Evolutionary conservation across 2,113 vertebrate species (phyloP).

Genomic region (Lophura nycthemera): DNA sequence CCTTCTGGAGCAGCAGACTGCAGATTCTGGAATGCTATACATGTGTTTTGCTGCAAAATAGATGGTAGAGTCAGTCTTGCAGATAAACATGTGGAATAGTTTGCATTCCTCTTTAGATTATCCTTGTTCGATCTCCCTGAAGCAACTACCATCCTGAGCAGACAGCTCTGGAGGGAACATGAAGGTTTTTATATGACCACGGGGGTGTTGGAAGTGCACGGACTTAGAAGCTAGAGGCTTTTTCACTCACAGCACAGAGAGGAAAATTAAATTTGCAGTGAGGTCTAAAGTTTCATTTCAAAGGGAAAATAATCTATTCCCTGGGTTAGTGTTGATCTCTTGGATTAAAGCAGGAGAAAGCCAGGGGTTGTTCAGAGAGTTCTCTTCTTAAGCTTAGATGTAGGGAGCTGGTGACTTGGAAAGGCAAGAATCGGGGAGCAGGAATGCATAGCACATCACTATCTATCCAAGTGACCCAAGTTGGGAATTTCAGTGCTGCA

Average conservation of each 20-base stretch:
- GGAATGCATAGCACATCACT: background rate
- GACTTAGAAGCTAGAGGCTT: background rate
- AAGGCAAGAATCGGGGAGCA: background rate
- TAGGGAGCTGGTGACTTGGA: background rate
- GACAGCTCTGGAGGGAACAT: too few species aligned
- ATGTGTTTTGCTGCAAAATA: background rate
- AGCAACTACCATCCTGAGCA: background rate
- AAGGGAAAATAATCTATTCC: background rate
- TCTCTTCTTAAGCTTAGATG: background rate
- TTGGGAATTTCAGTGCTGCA: accelerated
- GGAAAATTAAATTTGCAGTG: background rate
- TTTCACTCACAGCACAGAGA: background rate
- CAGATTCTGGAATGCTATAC: background rate
- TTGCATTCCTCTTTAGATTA: background rate
- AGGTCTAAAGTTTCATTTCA: background rate
- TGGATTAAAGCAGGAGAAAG: background rate
- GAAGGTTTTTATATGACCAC: background rate
- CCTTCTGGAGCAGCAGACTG: background rate
- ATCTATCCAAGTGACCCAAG: background rate
- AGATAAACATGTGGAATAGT: background rate
- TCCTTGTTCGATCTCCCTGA: background rate
- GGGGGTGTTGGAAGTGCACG: background rate
- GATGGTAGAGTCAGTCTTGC: background rate
- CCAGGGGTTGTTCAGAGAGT: background rate
- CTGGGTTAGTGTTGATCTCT: background rate